These are phyloP conservation scores for Atherix ibis DNA, from an alignment of 2,888 invertebrate species.

Conservation along the genomic window DNA sequence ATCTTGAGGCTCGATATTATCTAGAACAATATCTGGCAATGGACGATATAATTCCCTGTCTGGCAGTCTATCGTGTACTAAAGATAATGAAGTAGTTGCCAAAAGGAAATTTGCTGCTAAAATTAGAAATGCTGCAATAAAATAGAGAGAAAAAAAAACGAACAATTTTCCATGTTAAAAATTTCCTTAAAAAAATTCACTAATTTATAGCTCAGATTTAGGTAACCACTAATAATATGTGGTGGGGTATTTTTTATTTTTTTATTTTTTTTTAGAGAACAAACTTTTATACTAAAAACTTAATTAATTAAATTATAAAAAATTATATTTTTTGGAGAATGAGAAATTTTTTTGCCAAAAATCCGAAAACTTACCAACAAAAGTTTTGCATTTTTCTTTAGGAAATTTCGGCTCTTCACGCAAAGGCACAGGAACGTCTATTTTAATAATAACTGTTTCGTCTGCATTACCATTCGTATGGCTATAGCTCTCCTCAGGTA, in stretches of 20 bases:
- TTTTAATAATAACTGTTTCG: conserved; percentile 38
- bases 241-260: too few relatives aligned
- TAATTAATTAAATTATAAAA: too few relatives aligned
- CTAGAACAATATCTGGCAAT: conserved; percentile 69
- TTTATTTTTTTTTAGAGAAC: too few relatives aligned
- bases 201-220: too few relatives aligned
- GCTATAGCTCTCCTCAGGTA: conserved; percentile 20
- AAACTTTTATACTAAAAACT: too few relatives aligned
- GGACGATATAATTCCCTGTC: conserved; percentile 56
- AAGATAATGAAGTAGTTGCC: conserved; percentile 56
- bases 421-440: conserved; percentile 48
- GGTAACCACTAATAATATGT: too few relatives aligned
- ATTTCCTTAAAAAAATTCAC: too few relatives aligned
- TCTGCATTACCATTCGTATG: conserved; percentile 16
- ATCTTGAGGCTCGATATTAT: conserved; percentile 54
- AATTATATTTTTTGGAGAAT: too few relatives aligned
- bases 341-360: too few relatives aligned
- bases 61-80: conserved; percentile 78
- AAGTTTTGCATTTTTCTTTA: conserved; percentile 72
- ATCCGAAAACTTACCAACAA: conserved; percentile 29
- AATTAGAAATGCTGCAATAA: conserved; percentile 42
- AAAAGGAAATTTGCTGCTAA: conserved; percentile 45
- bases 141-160: conserved; percentile 12
- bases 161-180: neutral
- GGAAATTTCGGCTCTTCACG: conserved; percentile 65